Percentiles rank a stretch among this genome's conserved stretches.
Evolutionary conservation across 2,888 invertebrate genomes (phyloP).

Genomic region (Galerucella nymphaeae): DNA sequence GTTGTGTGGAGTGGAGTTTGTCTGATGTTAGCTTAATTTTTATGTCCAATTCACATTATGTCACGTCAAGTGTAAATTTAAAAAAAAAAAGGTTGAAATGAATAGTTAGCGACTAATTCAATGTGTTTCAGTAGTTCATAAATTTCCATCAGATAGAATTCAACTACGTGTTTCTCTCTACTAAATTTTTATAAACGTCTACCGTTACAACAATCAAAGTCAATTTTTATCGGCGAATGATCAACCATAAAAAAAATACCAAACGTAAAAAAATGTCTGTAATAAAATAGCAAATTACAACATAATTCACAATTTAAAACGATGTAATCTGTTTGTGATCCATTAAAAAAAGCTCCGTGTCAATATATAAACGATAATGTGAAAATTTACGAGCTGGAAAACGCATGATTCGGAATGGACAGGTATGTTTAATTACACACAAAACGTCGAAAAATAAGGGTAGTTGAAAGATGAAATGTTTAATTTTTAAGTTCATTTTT

Average conservation of each 20-base stretch:
- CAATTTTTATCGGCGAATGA: conserved; percentile 21
- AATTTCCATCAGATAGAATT: neutral
- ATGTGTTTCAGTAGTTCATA: neutral
- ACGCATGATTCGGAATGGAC: conserved; percentile 30
- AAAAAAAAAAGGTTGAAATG: too few relatives aligned
- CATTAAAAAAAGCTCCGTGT: conserved; percentile 38
- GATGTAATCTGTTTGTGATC: conserved; percentile 38
- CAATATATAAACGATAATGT: conserved; percentile 38
- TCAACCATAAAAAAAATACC: conserved; percentile 23
- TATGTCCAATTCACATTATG: too few relatives aligned
- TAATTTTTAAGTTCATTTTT: neutral
- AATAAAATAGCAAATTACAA: conserved; percentile 36
- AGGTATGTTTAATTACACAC: conserved; percentile 23
- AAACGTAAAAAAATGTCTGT: conserved; percentile 31
- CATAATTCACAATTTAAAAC: conserved; percentile 39
- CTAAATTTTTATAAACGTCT: neutral
- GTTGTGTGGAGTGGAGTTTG: too few relatives aligned
- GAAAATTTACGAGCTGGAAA: conserved; percentile 34
- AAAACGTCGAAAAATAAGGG: conserved; percentile 14
- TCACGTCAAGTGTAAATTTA: too few relatives aligned
- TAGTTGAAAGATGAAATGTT: conserved; percentile 5
- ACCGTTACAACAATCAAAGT: conserved; percentile 24
- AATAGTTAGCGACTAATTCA: neutral
- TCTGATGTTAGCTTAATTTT: too few relatives aligned
- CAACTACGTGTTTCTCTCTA: neutral